Conservation (phyloP, 2,888 invertebrate species). For the Chironomus riparius region DNA sequence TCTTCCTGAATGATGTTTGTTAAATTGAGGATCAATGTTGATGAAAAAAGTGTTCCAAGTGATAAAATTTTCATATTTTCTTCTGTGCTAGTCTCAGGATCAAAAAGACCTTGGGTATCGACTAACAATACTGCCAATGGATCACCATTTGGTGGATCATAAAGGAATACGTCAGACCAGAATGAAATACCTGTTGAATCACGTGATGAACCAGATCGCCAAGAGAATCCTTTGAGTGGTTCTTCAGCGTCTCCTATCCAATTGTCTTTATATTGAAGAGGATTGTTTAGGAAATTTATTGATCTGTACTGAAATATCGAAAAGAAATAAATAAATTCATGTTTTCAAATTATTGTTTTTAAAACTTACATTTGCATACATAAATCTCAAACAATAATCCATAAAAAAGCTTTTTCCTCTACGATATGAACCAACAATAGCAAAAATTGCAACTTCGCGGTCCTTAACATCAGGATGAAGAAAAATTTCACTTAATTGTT, state of each 20-base stretch:
- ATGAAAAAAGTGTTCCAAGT: constrained; percentile 22
- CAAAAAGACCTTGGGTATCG: constrained; percentile 28
- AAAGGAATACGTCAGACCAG: constrained; percentile 25
- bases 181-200: constrained; percentile 25
- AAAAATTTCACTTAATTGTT: neutral
- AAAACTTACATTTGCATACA: constrained; percentile 13
- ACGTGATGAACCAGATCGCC: constrained; percentile 16
- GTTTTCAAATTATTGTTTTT: too few species aligned
- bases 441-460: neutral
- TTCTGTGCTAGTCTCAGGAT: constrained; percentile 10
- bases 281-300: neutral
- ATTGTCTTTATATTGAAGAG: neutral
- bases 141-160: neutral
- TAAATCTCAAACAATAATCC: constrained; percentile 12
- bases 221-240: constrained; percentile 21
- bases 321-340: neutral
- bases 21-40: constrained; percentile 21
- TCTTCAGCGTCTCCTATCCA: neutral
- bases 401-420: constrained; percentile 21
- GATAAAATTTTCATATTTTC: constrained; percentile 26
- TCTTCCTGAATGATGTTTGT: constrained; percentile 25
- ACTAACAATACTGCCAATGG: constrained; percentile 22
- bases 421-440: constrained; percentile 17
- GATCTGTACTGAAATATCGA: neutral
- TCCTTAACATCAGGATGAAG: constrained; percentile 13